These are phyloP conservation scores for Euthynnus affinis DNA, from an alignment of 2,797 vertebrate species.

Conservation along the genomic window DNA sequence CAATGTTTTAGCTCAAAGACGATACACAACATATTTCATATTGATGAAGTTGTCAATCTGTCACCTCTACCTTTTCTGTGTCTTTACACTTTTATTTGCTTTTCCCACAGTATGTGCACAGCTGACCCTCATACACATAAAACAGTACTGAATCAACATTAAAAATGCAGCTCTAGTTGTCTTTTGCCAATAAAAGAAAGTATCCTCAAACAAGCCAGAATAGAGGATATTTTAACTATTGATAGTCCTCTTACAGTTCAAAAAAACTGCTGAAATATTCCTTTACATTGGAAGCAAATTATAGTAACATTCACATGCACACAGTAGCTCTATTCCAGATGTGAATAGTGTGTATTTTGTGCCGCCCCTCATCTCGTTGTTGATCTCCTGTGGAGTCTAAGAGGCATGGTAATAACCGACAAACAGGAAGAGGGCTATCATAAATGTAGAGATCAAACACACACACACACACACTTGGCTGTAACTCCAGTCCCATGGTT, in stretches of 20 bases:
- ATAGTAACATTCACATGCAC: constrained; percentile 4
- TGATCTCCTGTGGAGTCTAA: constrained; percentile 64
- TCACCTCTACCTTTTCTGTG: too few relatives aligned
- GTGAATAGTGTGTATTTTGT: constrained; percentile 49
- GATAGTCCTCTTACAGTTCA: neutral
- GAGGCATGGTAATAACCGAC: constrained; percentile 66
- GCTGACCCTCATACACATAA: neutral
- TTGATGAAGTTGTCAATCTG: neutral
- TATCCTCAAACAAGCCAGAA: neutral
- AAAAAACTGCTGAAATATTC: constrained; percentile 3
- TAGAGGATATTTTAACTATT: neutral
- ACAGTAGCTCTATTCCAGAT: constrained; percentile 69
- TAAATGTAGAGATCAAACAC: constrained; percentile 72
- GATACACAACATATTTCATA: neutral
- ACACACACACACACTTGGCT: constrained; percentile 61
- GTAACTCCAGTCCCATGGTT: constrained; percentile 60
- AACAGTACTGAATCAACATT: neutral
- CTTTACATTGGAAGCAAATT: neutral
- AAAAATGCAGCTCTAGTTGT: neutral
- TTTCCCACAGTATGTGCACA: neutral
- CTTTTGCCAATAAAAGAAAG: constrained; percentile 1
- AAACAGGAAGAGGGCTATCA: constrained; percentile 78
- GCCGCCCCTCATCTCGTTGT: constrained; percentile 54
- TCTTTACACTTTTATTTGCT: too few relatives aligned
- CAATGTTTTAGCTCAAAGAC: neutral